A percentile compares a stretch with the other conserved stretches of the same genome.
Evolutionary conservation across 2,113 vertebrate species (phyloP).

Genomic region (Pachycephala philippinensis): DNA sequence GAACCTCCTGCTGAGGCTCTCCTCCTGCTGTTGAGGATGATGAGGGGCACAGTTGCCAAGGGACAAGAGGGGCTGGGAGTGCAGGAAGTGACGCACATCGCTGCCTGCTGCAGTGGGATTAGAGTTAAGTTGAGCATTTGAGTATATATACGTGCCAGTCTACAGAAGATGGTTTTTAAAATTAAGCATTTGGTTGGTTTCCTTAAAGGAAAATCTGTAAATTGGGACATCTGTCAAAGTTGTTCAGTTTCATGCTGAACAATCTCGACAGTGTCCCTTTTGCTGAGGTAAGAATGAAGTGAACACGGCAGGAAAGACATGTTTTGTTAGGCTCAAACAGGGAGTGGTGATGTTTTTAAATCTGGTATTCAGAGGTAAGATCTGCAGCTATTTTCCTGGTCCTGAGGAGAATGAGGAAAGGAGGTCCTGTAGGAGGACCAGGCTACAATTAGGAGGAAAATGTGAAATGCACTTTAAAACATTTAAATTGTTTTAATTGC

Average conservation of each 20-base stretch:
- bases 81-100: accelerated
- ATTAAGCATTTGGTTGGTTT: background rate
- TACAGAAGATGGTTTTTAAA: background rate
- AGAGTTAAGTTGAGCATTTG: background rate
- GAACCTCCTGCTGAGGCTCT: background rate
- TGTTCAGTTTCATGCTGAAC: background rate
- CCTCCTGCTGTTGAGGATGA: background rate
- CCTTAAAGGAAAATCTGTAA: background rate
- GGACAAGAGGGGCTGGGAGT: background rate
- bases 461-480: background rate
- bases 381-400: background rate
- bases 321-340: background rate
- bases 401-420: background rate
- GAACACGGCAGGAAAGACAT: background rate
- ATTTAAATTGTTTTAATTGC: background rate
- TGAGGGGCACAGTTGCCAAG: background rate
- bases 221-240: background rate
- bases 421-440: background rate
- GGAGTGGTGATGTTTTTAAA: background rate
- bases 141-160: background rate
- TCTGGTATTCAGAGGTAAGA: background rate
- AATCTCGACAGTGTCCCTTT: background rate
- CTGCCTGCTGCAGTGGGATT: background rate
- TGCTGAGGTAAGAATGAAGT: background rate
- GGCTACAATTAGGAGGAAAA: background rate